These are phyloP conservation scores for Neodiprion lecontei DNA, from an alignment of 1,140 invertebrate species.

Conservation along the genomic window DNA sequence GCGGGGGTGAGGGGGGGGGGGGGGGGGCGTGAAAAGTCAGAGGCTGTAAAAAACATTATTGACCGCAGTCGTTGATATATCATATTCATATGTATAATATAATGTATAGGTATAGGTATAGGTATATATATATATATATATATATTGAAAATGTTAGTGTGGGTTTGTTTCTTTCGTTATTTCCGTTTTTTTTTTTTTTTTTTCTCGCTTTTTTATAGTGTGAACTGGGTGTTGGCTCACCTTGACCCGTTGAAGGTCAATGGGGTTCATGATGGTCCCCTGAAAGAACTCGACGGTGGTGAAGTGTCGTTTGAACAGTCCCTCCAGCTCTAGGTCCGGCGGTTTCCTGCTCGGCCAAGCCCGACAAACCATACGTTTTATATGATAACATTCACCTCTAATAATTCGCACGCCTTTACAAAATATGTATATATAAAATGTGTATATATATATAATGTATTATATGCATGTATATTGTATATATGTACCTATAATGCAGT, in stretches of 20 bases:
- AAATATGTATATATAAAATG: conserved; percentile 1
- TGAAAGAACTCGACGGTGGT: conserved; percentile 99
- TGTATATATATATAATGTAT: conserved; percentile 38
- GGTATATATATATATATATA: too few species aligned
- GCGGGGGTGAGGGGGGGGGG: too few species aligned
- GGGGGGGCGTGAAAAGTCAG: too few species aligned
- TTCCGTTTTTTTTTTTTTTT: too few species aligned
- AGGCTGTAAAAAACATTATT: too few species aligned
- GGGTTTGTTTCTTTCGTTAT: too few species aligned
- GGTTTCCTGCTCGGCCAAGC: conserved; percentile 74
- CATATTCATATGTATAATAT: too few species aligned
- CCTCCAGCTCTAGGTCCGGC: conserved; percentile 97
- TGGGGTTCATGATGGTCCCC: conserved; percentile 99
- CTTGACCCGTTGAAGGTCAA: conserved; percentile 98
- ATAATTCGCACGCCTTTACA: conserved; percentile 11
- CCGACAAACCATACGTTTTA: conserved; percentile 51
- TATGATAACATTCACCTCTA: conserved; percentile 47
- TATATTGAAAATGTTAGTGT: too few species aligned
- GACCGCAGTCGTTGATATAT: too few species aligned
- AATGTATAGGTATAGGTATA: too few species aligned
- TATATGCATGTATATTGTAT: conserved; percentile 16
- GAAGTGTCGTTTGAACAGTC: conserved; percentile 99
- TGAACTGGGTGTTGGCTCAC: conserved; percentile 70
- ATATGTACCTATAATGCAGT: conserved; percentile 33
- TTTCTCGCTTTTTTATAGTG: neutral